These are phyloP conservation scores for Trinorchestia longiramus DNA, from an alignment of 1,140 invertebrate genomes.

Conservation along the genomic window DNA sequence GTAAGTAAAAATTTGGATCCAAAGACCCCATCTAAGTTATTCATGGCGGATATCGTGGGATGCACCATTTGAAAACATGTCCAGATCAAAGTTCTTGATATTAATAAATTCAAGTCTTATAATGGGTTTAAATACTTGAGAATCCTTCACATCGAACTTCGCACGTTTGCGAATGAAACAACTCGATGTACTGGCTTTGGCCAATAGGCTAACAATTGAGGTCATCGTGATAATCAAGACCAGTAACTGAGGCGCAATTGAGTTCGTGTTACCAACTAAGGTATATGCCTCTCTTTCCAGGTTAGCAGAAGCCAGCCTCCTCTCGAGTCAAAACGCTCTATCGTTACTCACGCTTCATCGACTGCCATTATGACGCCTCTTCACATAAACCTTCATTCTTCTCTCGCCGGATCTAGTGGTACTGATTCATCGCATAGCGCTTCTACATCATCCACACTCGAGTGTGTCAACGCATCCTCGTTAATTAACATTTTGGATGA, in stretches of 20 bases:
- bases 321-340: background rate
- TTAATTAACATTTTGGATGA: background rate
- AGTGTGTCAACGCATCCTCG: too few relatives aligned
- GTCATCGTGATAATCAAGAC: background rate
- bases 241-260: background rate
- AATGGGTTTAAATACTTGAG: background rate
- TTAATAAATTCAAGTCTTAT: background rate
- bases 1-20: too few relatives aligned
- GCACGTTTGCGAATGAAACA: background rate
- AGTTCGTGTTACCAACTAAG: background rate
- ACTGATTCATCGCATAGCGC: background rate
- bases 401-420: background rate
- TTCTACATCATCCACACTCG: background rate
- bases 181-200: background rate
- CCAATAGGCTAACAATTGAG: background rate
- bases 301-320: background rate
- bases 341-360: background rate
- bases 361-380: background rate
- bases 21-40: background rate
- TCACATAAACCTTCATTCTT: background rate
- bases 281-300: background rate
- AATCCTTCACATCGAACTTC: background rate
- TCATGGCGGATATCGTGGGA: background rate
- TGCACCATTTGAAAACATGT: background rate
- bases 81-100: background rate